These are phyloP conservation scores for Papilio aristodemus DNA, from an alignment of 1,140 invertebrate genomes.

Conservation along the genomic window DNA sequence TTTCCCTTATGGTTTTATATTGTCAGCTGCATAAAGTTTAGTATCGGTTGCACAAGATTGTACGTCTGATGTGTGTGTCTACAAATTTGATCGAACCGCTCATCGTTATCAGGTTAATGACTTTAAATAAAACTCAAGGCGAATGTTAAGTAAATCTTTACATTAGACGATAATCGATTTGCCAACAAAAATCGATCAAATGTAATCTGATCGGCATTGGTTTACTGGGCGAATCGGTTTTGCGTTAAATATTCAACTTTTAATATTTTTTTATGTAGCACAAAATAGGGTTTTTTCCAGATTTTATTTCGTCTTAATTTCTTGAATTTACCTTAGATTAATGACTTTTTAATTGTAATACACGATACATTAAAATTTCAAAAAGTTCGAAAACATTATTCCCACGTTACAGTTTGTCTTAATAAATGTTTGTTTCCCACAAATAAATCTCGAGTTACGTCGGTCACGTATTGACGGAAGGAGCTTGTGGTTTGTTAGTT, in stretches of 20 bases:
- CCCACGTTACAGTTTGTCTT: too few species aligned
- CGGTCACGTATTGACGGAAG: slow-evolving; percentile 1
- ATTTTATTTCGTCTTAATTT: neutral
- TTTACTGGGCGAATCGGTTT: neutral
- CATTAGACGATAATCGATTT: slow-evolving; percentile 21
- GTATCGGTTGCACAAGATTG: neutral
- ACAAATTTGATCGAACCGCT: neutral
- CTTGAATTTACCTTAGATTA: neutral
- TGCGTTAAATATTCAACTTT: neutral
- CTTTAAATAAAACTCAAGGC: slow-evolving; percentile 16
- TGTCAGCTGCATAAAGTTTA: neutral
- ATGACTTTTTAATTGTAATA: too few species aligned
- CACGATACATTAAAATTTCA: too few species aligned
- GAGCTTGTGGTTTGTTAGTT: neutral
- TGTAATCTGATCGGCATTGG: neutral
- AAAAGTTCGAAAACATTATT: neutral
- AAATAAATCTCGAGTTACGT: slow-evolving; percentile 4
- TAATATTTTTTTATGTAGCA: neutral
- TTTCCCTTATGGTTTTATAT: neutral
- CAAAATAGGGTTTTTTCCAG: neutral
- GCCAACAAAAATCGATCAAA: slow-evolving; percentile 11
- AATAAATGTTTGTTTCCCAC: too few species aligned
- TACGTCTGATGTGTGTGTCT: neutral
- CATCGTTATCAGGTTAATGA: slow-evolving; percentile 11
- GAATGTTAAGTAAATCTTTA: slow-evolving; percentile 23